These are phyloP conservation scores for Apoda limacodes DNA, from an alignment of 2,888 invertebrate species.

Conservation along the genomic window DNA sequence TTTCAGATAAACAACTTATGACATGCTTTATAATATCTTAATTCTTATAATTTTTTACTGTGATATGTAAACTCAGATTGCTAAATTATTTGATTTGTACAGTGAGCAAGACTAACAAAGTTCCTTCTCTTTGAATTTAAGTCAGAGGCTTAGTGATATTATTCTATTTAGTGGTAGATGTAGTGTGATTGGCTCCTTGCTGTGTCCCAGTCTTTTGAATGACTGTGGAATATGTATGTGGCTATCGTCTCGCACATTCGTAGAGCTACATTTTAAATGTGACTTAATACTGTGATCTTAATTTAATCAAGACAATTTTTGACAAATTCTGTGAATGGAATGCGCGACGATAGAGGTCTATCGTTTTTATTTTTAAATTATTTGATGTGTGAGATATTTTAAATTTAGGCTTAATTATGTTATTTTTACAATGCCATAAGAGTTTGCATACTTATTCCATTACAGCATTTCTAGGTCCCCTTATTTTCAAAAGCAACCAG, in stretches of 20 bases:
- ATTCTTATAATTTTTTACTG: too few species aligned
- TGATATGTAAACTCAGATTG: too few species aligned
- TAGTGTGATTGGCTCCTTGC: slow-evolving; percentile 30
- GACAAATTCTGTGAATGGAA: slow-evolving; percentile 56
- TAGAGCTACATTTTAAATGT: slow-evolving; percentile 60
- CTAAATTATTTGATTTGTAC: too few species aligned
- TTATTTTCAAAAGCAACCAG: slow-evolving; percentile 25
- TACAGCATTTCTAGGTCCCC: slow-evolving; percentile 53
- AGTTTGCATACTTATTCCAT: slow-evolving; percentile 51
- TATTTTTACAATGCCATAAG: slow-evolving; percentile 50
- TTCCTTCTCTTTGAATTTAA: slow-evolving; percentile 32
- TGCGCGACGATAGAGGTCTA: slow-evolving; percentile 46
- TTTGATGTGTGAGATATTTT: slow-evolving; percentile 53
- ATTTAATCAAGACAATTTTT: slow-evolving; percentile 64
- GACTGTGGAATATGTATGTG: slow-evolving; percentile 66
- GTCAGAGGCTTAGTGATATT: slow-evolving; percentile 40
- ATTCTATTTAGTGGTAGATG: slow-evolving; percentile 35
- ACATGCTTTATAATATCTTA: too few species aligned
- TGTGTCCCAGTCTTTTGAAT: slow-evolving; percentile 49
- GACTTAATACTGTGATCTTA: slow-evolving; percentile 70
- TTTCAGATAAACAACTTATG: slow-evolving; percentile 18
- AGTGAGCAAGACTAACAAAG: too few species aligned
- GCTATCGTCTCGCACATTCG: slow-evolving; percentile 54
- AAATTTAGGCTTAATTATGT: slow-evolving; percentile 51
- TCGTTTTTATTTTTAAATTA: slow-evolving; percentile 49